phyloP scores from a whole-genome alignment of 1,140 invertebrate species.

The Oryzaephilus surinamensis region DNA sequence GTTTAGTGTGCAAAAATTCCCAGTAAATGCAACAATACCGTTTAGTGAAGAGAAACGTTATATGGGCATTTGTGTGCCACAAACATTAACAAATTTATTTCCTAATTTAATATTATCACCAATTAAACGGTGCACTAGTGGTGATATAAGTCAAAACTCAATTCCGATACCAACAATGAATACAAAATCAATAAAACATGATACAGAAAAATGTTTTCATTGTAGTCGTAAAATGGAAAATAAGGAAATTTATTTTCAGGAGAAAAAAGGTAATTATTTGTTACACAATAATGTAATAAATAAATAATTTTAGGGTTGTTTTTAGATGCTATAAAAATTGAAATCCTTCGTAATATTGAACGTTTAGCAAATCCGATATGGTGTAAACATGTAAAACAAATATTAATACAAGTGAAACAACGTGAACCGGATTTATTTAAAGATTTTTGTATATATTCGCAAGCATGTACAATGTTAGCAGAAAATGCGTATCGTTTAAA shows the following conservation, averaged over 20 bases:
- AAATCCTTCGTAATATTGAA: constrained; percentile 51
- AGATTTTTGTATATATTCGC: constrained; percentile 87
- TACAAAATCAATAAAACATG: neutral
- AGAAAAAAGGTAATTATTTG: neutral
- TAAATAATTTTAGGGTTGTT: neutral
- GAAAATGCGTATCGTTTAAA: constrained; percentile 70
- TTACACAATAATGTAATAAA: constrained; percentile 2
- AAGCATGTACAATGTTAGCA: constrained; percentile 71
- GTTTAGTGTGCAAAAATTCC: too few species aligned
- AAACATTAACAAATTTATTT: too few species aligned
- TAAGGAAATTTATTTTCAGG: neutral
- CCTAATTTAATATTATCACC: too few species aligned
- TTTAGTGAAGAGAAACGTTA: too few species aligned
- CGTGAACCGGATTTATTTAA: constrained; percentile 71
- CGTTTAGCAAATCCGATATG: constrained; percentile 58
- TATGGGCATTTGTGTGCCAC: too few species aligned
- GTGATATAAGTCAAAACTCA: neutral
- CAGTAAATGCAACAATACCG: too few species aligned
- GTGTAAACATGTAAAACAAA: constrained; percentile 53
- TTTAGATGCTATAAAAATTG: constrained; percentile 20
- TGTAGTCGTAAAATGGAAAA: neutral
- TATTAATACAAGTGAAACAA: constrained; percentile 73
- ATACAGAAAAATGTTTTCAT: neutral
- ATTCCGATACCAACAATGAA: neutral
- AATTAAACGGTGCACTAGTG: too few species aligned